Conservation (phyloP, 2,113 vertebrate species). For the Boulengerochromis microlepis region DNA sequence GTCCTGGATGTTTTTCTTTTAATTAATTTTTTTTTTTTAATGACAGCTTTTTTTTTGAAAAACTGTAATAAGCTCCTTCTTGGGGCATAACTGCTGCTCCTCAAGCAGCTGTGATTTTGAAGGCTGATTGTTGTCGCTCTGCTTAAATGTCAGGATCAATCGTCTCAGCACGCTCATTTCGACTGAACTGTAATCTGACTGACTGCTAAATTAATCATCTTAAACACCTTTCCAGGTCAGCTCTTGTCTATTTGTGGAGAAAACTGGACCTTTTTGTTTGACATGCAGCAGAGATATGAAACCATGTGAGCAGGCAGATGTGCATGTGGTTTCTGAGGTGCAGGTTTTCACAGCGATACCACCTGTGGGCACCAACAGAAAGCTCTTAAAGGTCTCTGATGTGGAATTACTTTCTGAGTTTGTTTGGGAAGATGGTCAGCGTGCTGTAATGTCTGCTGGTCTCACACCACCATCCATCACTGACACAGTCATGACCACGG, state of each 20-base stretch:
- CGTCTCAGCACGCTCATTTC: background rate
- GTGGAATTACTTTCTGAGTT: background rate
- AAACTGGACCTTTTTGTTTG: background rate
- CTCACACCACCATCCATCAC: background rate
- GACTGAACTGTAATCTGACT: background rate
- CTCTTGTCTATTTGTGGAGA: background rate
- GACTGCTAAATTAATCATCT: background rate
- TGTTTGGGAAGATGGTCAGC: constrained; percentile 1
- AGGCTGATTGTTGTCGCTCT: background rate
- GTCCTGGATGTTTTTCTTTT: background rate
- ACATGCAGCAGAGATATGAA: background rate
- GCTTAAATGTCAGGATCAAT: background rate
- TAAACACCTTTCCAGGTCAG: background rate
- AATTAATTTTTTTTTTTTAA: background rate
- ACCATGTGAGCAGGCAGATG: background rate
- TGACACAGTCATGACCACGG: background rate
- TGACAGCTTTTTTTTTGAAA: background rate
- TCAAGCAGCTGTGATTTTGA: background rate
- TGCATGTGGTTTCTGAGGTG: background rate
- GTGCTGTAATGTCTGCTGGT: background rate
- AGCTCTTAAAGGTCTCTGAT: background rate
- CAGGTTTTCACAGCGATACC: background rate
- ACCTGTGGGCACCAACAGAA: background rate
- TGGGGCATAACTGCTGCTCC: background rate
- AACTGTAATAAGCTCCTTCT: background rate